A percentile compares a stretch with the other conserved stretches of the same genome.
These are phyloP conservation scores for Odontesthes bonariensis DNA, from an alignment of 2,113 vertebrate species.

Conservation along the genomic window DNA sequence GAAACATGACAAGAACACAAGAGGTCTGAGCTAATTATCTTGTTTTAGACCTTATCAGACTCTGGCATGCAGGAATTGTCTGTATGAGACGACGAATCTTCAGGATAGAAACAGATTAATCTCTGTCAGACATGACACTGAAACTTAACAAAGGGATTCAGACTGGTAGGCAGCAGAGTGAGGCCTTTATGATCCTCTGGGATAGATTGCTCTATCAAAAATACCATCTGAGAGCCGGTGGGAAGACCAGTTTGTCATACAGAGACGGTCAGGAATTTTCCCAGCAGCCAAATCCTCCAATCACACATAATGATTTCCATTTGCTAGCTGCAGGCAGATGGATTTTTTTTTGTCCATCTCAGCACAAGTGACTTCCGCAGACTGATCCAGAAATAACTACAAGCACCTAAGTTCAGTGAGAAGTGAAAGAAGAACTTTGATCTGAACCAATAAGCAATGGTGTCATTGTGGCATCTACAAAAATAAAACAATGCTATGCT, in stretches of 20 bases:
- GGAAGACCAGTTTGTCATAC: constrained; percentile 54
- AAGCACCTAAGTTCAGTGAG: constrained; percentile 12
- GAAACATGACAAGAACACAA: constrained; percentile 52
- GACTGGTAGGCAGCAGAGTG: constrained; percentile 19
- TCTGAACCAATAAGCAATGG: constrained; percentile 19
- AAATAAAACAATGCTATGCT: neutral
- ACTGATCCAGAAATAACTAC: constrained; percentile 21
- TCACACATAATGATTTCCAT: constrained; percentile 76
- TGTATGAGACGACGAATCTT: constrained; percentile 30
- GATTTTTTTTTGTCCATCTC: constrained; percentile 36
- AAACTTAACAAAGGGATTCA: constrained; percentile 35
- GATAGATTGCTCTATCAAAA: constrained; percentile 60
- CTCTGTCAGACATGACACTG: constrained; percentile 42
- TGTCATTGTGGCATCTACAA: neutral
- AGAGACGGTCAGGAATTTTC: constrained; percentile 34
- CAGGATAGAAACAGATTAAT: constrained; percentile 41
- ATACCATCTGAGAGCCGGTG: constrained; percentile 55
- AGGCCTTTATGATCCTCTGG: constrained; percentile 26
- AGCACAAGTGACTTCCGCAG: constrained; percentile 29
- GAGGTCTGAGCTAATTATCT: constrained; percentile 50
- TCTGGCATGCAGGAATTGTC: constrained; percentile 29
- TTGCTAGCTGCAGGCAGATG: constrained; percentile 53
- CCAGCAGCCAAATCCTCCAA: constrained; percentile 65
- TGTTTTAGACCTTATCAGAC: constrained; percentile 53
- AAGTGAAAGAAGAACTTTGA: neutral